A percentile compares a stretch with the other conserved stretches of the same genome.
phyloP scores from a whole-genome alignment of 2,113 vertebrate genomes.

The Ascaphus truei region DNA sequence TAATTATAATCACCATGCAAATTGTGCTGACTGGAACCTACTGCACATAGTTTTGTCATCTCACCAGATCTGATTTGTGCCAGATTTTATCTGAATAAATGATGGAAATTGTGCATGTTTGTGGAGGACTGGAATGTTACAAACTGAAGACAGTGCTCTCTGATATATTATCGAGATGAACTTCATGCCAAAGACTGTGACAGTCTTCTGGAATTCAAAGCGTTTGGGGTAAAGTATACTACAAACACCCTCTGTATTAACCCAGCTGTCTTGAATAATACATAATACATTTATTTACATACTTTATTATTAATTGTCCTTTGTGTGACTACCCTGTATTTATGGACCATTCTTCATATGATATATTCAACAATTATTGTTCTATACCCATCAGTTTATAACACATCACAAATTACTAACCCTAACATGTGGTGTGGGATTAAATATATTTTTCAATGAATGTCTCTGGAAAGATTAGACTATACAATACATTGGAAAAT shows the following conservation, averaged over 20 bases:
- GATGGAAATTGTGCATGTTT: constrained; percentile 53
- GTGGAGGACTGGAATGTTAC: constrained; percentile 56
- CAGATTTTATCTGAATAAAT: constrained; percentile 50
- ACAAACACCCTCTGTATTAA: constrained; percentile 40
- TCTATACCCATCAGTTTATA: too few species aligned
- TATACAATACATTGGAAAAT: too few species aligned
- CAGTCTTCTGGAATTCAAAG: constrained; percentile 51
- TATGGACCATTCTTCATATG: not conserved
- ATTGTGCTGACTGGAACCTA: not conserved
- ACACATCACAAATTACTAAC: too few species aligned
- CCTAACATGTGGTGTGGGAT: too few species aligned
- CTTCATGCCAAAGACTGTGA: constrained; percentile 44
- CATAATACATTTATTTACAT: not conserved
- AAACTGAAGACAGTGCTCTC: constrained; percentile 41
- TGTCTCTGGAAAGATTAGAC: too few species aligned
- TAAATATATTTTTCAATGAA: too few species aligned
- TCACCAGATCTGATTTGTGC: constrained; percentile 31
- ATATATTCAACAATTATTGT: not conserved
- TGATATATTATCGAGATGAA: constrained; percentile 31
- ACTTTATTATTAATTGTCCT: not conserved
- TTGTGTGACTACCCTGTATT: not conserved
- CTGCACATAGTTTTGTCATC: not conserved
- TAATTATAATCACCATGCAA: not conserved
- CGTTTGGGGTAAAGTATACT: constrained; percentile 21
- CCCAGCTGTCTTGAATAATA: not conserved